phyloP scores from a whole-genome alignment of 1,140 invertebrate species.

The Leptinotarsa texana region DNA sequence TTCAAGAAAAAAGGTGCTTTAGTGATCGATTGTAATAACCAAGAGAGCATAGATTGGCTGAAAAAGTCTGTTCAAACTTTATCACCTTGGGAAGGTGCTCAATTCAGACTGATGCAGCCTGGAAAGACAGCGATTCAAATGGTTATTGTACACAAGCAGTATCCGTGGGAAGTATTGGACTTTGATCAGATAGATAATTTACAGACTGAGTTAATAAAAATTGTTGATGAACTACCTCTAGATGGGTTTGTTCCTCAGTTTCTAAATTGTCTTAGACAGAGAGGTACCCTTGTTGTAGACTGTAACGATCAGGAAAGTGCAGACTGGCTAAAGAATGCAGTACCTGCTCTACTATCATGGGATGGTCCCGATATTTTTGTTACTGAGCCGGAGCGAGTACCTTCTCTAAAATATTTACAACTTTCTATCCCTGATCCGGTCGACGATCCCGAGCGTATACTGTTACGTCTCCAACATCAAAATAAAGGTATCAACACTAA shows the following conservation, averaged over 20 bases:
- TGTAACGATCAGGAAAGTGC: conserved; percentile 18
- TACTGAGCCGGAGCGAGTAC: conserved; percentile 8
- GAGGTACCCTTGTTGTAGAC: conserved; percentile 7
- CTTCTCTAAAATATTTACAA: neutral
- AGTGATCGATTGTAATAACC: conserved; percentile 11
- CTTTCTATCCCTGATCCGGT: conserved; percentile 5
- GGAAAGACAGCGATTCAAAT: neutral
- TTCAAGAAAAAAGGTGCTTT: conserved; percentile 7
- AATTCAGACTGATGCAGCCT: neutral
- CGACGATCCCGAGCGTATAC: conserved; percentile 11
- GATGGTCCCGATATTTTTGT: neutral
- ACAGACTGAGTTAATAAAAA: conserved; percentile 7
- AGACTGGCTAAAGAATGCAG: conserved; percentile 8
- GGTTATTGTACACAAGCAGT: conserved; percentile 4
- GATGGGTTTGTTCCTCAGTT: conserved; percentile 11
- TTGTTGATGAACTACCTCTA: neutral
- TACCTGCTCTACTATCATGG: conserved; percentile 1
- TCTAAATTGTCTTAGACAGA: conserved; percentile 5
- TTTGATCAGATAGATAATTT: conserved; percentile 12
- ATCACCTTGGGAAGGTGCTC: conserved; percentile 10
- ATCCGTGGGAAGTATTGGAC: conserved; percentile 8
- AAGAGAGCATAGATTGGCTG: conserved; percentile 9
- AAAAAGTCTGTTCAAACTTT: conserved; percentile 3
- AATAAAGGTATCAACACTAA: conserved; percentile 17
- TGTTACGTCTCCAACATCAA: conserved; percentile 7